Percentiles rank a stretch among this genome's conserved stretches.
These are phyloP conservation scores for Lobophora halterata DNA, from an alignment of 2,888 invertebrate genomes.

Conservation along the genomic window DNA sequence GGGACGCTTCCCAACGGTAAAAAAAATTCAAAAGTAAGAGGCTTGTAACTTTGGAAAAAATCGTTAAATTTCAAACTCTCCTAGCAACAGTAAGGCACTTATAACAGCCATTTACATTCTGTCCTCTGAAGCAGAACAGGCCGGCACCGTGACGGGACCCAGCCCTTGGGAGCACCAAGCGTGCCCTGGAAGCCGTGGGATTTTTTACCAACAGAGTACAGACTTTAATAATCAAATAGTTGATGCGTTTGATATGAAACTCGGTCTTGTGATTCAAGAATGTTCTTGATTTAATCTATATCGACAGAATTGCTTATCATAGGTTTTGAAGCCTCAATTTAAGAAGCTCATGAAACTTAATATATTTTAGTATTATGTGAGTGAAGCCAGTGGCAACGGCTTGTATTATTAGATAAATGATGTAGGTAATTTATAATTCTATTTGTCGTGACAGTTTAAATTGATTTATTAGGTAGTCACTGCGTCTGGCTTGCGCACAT, in stretches of 20 bases:
- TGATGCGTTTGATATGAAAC: no score
- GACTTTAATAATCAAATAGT: no score
- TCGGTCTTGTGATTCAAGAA: no score
- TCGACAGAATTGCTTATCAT: no score
- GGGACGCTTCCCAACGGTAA: no score
- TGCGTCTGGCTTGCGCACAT: slow-evolving; percentile 1
- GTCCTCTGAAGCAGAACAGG: slow-evolving; percentile 46
- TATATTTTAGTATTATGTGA: no score
- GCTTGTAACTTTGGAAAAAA: slow-evolving; percentile 19
- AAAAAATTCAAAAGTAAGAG: no score
- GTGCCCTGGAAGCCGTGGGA: slow-evolving; percentile 49
- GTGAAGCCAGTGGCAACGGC: no score
- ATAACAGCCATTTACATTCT: slow-evolving; percentile 36
- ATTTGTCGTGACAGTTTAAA: slow-evolving; percentile 6
- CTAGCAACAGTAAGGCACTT: slow-evolving; percentile 30
- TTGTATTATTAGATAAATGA: no score
- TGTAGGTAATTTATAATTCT: not conserved
- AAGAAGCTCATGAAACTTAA: no score
- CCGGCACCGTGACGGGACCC: slow-evolving; percentile 49
- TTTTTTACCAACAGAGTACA: slow-evolving; percentile 24
- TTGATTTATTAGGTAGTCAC: slow-evolving; percentile 4
- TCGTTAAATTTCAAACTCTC: slow-evolving; percentile 33
- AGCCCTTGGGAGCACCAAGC: slow-evolving; percentile 41
- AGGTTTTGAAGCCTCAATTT: no score
- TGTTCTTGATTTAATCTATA: no score